A percentile compares a stretch with the other conserved stretches of the same genome.
Conservation (phyloP, 2,113 vertebrate genomes). For the Corythoichthys haematopterus region DNA sequence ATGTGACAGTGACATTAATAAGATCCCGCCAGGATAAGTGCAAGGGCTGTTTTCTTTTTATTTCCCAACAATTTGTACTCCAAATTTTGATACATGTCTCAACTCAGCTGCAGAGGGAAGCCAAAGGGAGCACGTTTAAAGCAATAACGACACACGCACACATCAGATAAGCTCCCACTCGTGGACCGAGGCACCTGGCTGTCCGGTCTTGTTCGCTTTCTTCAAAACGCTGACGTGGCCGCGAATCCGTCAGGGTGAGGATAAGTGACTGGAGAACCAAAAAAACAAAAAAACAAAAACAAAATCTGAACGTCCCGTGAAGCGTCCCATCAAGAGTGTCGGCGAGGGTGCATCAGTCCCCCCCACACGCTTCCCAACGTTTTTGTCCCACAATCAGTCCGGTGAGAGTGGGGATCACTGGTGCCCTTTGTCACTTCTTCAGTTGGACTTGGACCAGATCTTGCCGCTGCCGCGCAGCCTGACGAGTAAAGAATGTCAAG, state of each 20-base stretch:
- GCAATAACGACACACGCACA: conserved; percentile 19
- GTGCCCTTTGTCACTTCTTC: conserved; percentile 47
- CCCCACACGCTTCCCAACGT: neutral
- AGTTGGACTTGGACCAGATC: conserved; percentile 98
- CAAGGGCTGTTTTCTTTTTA: conserved; percentile 53
- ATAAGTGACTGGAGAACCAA: conserved; percentile 9
- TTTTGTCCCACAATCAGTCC: conserved; percentile 36
- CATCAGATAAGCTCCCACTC: conserved; percentile 32
- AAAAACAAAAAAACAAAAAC: neutral
- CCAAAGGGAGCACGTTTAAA: conserved; percentile 41
- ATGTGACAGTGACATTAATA: conserved; percentile 59
- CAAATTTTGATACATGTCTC: conserved; percentile 54
- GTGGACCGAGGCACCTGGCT: conserved; percentile 33
- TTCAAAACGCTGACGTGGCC: conserved; percentile 33
- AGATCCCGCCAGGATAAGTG: conserved; percentile 40
- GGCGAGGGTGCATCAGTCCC: conserved; percentile 5
- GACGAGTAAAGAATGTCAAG: conserved; percentile 20
- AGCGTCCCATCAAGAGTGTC: conserved; percentile 24
- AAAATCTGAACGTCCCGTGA: conserved; percentile 34
- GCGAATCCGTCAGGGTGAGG: conserved; percentile 31
- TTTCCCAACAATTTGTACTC: conserved; percentile 63
- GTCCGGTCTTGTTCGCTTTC: conserved; percentile 14
- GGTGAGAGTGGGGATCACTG: conserved; percentile 41
- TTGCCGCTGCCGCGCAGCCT: conserved; percentile 94
- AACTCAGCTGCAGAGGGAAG: conserved; percentile 53